Conservation (phyloP, 2,797 vertebrate species). For the Delichon dasypus region DNA sequence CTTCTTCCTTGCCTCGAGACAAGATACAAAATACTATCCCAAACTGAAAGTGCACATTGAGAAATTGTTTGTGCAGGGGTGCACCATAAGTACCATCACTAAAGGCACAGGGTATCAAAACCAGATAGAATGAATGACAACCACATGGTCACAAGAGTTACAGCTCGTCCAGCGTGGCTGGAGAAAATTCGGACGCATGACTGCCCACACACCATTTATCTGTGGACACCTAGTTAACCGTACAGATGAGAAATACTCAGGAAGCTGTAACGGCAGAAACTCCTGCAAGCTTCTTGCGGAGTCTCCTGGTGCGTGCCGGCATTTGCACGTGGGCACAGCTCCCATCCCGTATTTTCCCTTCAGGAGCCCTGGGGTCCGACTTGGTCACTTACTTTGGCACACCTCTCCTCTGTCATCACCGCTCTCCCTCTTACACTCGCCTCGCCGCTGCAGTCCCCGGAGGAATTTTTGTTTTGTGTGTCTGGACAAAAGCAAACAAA, state of each 20-base stretch:
- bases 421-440: not conserved
- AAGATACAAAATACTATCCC: not conserved
- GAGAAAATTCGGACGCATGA: not conserved
- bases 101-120: not conserved
- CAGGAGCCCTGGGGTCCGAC: not conserved
- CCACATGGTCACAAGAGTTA: not conserved
- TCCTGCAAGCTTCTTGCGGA: not conserved
- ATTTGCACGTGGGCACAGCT: not conserved
- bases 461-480: not conserved
- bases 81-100: not conserved
- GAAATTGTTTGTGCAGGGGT: not conserved
- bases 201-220: not conserved
- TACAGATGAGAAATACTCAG: not conserved
- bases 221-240: rapidly evolving
- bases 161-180: not conserved
- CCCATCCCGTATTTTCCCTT: not conserved
- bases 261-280: rapidly evolving
- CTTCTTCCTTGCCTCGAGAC: not conserved
- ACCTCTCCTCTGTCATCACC: slow-evolving; percentile 56
- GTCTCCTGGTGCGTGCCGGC: not conserved
- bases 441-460: not conserved
- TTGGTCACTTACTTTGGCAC: slow-evolving; percentile 52
- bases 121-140: rapidly evolving
- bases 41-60: rapidly evolving
- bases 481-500: slow-evolving; percentile 47